phyloP scores from a whole-genome alignment of 2,888 invertebrate genomes.

The Globia sparganii region DNA sequence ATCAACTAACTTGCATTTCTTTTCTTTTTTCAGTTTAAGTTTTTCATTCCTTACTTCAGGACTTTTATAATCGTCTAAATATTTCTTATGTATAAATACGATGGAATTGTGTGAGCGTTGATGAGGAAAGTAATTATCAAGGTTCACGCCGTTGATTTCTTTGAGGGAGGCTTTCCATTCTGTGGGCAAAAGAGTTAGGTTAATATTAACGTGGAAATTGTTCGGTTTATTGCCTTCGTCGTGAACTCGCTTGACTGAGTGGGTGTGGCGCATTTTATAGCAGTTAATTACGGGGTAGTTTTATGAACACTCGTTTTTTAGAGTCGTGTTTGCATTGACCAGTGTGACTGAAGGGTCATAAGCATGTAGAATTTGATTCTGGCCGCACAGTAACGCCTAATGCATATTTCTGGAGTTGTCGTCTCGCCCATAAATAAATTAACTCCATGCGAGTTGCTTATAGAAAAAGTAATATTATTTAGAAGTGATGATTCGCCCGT shows the following conservation, averaged over 20 bases:
- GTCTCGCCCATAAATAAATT: not conserved
- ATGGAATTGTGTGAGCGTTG: conserved; percentile 79
- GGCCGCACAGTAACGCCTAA: not conserved
- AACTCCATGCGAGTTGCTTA: not conserved
- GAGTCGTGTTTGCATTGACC: not conserved
- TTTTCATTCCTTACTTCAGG: conserved; percentile 52
- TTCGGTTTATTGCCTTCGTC: conserved; percentile 21
- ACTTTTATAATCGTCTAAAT: conserved; percentile 60
- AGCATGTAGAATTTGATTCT: not conserved
- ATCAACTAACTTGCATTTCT: conserved; percentile 64
- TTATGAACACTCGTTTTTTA: conserved; percentile 12
- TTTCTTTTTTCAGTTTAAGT: conserved; percentile 59
- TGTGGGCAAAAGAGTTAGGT: conserved; percentile 63
- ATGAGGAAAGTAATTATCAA: conserved; percentile 80
- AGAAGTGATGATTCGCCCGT: not conserved
- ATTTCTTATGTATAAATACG: conserved; percentile 83
- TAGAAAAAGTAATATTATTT: not conserved
- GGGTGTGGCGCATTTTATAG: conserved; percentile 23
- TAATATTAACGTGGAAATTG: conserved; percentile 36
- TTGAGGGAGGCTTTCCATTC: conserved; percentile 65
- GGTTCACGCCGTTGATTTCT: conserved; percentile 77
- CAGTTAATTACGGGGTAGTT: conserved; percentile 26
- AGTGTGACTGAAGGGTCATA: not conserved
- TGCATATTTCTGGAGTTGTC: not conserved
- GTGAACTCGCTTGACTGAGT: conserved; percentile 14